Percentiles rank a stretch among this genome's conserved stretches.
phyloP scores from a whole-genome alignment of 2,888 invertebrate genomes.

The Crocallis elinguaria region DNA sequence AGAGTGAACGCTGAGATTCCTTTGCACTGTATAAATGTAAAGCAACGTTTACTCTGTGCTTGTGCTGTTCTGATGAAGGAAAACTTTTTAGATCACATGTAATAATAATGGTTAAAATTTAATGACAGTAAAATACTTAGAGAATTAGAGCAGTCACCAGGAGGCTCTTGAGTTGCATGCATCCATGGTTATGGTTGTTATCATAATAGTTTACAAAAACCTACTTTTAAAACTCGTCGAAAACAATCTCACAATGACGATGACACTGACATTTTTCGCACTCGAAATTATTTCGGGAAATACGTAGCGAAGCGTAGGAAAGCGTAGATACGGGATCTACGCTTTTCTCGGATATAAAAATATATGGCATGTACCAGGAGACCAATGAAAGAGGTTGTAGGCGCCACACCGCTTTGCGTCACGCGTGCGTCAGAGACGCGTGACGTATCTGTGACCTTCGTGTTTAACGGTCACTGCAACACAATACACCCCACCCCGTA shows the following conservation, averaged over 20 bases:
- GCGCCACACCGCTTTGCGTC: constrained; percentile 24
- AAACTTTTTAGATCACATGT: no score
- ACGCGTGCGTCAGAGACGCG: constrained; percentile 33
- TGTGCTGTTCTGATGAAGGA: neutral
- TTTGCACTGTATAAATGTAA: constrained; percentile 14
- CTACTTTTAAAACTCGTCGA: neutral
- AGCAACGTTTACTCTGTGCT: neutral
- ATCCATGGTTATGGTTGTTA: no score
- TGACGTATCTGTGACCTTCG: constrained; percentile 30
- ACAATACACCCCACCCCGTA: constrained; percentile 8
- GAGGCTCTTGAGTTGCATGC: no score
- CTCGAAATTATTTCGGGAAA: constrained; percentile 5
- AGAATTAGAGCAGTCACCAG: no score
- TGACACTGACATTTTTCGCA: constrained; percentile 12
- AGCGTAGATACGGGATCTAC: no score
- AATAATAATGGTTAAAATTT: no score
- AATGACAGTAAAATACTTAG: no score
- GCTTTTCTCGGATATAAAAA: constrained; percentile 17
- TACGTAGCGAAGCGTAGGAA: no score
- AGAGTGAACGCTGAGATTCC: constrained; percentile 30
- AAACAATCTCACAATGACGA: constrained; percentile 5
- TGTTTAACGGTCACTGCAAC: constrained; percentile 25
- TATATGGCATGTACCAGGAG: constrained; percentile 15
- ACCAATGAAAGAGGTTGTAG: constrained; percentile 22
- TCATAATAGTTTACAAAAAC: no score